Base-by-base conservation (phyloP, 2,888 invertebrate species). In the Ditylenchus weischeri region DNA sequence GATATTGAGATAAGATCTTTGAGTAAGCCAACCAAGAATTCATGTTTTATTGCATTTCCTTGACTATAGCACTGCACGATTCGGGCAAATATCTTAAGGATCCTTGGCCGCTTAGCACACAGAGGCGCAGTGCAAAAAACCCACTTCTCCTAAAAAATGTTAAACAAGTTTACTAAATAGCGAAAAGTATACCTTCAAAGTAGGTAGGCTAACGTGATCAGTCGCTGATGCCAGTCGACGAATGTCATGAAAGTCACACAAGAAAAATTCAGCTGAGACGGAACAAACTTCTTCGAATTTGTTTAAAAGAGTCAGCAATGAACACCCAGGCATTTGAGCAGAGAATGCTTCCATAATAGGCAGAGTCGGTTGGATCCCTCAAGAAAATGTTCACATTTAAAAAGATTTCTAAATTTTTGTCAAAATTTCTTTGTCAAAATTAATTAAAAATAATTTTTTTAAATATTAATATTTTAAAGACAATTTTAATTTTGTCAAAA, bases 51-150 rank as follows among this genome's bases (percentile, higher is more conserved):
- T 0, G 90, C 88, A 83, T 93, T 91, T 8, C 83, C 81, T 0
- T 76, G 73, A 1, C 80, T 76, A 60, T 72, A 83, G 69, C 79
- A 72, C 47, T 78, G 71, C 15, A 83, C 80, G 86, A 92, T 93
- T 88, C 93, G 94, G 0, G 93, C 87, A 84, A 96, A 95, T 88
- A 93, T 91, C 15, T n/a, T 90, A 81, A 93, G 92, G 4, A 93
- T 91, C 84, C 94, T 92, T 0, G 91, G 88, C 3, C 66, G 36
- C 83, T 92, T 92, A 77, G 89, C 89, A 83, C 93, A 93, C 73
- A 98, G 91, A 0, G 98, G 98, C 4, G 95, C 91, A 85, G 94
- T 93, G 82, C 98, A 98, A 85, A 99, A 96, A 3, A 93, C 89
- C 84, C 96, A 98, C 65, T 95, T 88, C 0, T 90, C 78, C 73